Evolutionary conservation across 2,888 invertebrate species (phyloP).

Genomic region (Xanthorhoe spadicearia): DNA sequence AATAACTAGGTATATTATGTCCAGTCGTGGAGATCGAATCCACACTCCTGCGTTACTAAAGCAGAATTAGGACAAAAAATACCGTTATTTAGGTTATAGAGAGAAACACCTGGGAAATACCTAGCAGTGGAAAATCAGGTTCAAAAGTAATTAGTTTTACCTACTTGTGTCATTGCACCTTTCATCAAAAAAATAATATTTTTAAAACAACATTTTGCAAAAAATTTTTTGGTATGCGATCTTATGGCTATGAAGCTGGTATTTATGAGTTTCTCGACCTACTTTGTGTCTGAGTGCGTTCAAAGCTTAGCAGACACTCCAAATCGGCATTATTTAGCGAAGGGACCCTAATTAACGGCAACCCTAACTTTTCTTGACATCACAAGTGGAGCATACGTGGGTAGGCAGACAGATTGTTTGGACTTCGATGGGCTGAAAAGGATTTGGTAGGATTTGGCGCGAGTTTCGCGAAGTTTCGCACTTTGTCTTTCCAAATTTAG

Average conservation of each 20-base stretch:
- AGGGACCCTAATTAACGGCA: conserved; percentile 70
- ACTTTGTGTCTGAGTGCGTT: conserved; percentile 15
- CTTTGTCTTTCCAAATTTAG: conserved; percentile 43
- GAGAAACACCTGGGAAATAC: too few relatives aligned
- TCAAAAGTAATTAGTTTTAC: too few relatives aligned
- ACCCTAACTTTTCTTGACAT: conserved; percentile 76
- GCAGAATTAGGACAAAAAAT: too few relatives aligned
- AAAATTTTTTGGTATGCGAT: too few relatives aligned
- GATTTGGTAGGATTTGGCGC: conserved; percentile 58
- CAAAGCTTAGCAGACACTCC: conserved; percentile 69
- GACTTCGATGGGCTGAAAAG: conserved; percentile 63
- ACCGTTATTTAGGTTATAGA: too few relatives aligned
- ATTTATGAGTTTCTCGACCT: not conserved
- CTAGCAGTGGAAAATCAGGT: too few relatives aligned
- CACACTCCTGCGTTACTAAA: too few relatives aligned
- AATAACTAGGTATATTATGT: too few relatives aligned
- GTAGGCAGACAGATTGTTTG: conserved; percentile 65
- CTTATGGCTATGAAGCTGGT: not conserved
- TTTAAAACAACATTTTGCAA: too few relatives aligned
- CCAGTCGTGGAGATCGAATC: too few relatives aligned
- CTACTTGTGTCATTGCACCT: too few relatives aligned
- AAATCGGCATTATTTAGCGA: conserved; percentile 74
- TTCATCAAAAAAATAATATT: too few relatives aligned
- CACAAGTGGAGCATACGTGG: conserved; percentile 59
- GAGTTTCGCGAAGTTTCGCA: conserved; percentile 53